Base-by-base conservation (phyloP, 2,113 vertebrate genomes). In the Gavialis gangeticus region DNA sequence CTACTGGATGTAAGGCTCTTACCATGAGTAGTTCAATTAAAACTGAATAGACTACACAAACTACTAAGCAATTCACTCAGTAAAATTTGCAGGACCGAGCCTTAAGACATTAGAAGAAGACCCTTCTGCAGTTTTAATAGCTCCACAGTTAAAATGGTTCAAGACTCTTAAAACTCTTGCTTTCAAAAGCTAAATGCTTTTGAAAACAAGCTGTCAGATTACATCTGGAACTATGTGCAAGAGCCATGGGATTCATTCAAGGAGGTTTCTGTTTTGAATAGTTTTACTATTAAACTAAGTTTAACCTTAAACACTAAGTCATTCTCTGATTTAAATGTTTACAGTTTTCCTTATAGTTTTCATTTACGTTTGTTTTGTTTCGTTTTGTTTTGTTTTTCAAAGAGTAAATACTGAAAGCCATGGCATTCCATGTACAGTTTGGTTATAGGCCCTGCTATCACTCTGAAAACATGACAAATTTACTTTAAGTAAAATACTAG, bases 361-460 rank as follows among this genome's bases (percentile, higher is more conserved):
- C 1, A 55, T 30, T 27, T 22, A 46, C 14, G 21, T 82, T 58
- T 57, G 14, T 86, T 67, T 79, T 30, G 9, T 25, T 67, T 79
- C 27, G 9, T 25, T 46, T 10, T 2, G 8, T 78, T 19, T 16
- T 24, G 11, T 69, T 46, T 59, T 82, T 85, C 2, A 2, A 79
- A 76, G 10, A 25, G 62, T 34, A 82, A 28, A 88, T 73, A 90
- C 55, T 94, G 64, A 82, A 86, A 93, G 95, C 79, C 88, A 96
- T 93, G 94, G 94, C 91, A 66, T n/a, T 91, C 80, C 94, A 95
- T 92, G 94, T 84, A 81, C 85, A 91, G 77, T 88, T 93, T 88
- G 89, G 88, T 91, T 95, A 93, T 87, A 95, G 79, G 93, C n/a
- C 46, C 77, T 96, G 94, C 94, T 97, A 92, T 71, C 97, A 93